phyloP scores from a whole-genome alignment of 2,888 invertebrate genomes.

The Stratiomys singularior region DNA sequence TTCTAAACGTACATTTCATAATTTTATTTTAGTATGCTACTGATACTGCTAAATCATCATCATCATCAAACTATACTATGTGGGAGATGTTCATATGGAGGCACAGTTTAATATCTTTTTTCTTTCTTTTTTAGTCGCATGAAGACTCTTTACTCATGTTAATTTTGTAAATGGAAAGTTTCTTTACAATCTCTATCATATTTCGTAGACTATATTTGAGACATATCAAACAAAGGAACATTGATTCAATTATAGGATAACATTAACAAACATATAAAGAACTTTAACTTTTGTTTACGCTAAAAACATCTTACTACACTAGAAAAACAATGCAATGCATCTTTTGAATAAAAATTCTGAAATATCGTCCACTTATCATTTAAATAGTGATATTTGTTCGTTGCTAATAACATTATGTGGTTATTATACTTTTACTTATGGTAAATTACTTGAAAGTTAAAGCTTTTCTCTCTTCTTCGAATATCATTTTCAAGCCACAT shows the following conservation, averaged over 20 bases:
- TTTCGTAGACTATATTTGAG: not conserved
- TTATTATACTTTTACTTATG: not conserved
- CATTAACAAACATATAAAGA: not conserved
- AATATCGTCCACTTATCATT: not conserved
- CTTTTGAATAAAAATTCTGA: not conserved
- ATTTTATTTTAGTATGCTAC: not conserved
- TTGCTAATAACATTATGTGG: constrained; percentile 21
- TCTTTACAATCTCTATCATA: not conserved
- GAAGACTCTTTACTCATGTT: not conserved
- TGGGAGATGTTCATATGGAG: constrained; percentile 12
- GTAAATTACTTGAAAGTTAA: constrained; percentile 9
- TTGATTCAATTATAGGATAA: not conserved
- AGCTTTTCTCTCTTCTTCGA: constrained; percentile 23
- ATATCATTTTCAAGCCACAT: constrained; percentile 38
- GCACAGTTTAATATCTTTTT: constrained; percentile 39
- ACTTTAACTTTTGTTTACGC: not conserved
- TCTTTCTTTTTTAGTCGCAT: not conserved
- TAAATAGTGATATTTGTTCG: constrained; percentile 18
- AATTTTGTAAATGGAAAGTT: not conserved
- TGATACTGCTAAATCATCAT: not conserved
- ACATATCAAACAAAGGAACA: not conserved
- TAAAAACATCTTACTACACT: not conserved
- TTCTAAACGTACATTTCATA: constrained; percentile 3
- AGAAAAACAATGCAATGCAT: not conserved
- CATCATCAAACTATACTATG: constrained; percentile 2